Evolutionary conservation across 2,797 vertebrate species (phyloP), one percentile per base, ranked within the genome.

Genomic region (Anguilla anguilla): DNA sequence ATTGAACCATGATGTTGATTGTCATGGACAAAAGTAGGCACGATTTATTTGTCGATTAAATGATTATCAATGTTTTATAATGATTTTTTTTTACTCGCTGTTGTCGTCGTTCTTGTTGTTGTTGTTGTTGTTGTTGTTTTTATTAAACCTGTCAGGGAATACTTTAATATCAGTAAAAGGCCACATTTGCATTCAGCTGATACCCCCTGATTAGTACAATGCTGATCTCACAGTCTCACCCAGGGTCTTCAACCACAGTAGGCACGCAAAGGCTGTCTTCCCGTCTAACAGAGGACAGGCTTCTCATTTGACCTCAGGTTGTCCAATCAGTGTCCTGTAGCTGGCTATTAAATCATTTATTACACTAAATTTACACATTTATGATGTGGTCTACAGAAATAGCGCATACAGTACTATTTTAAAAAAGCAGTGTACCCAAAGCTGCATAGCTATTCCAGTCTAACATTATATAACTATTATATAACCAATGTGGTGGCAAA

Each of bases 1-100:
- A 87, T 89, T 88, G 74, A 88, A 74, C 88, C 91, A 89, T 92
- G 92, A 92, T 90, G 90, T 92, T 92, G 91, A 92, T 91, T 92
- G 89, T 94, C 92, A 91, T 92, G 91, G 92, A 90, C 39, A 82
- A 59, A 85, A 88, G 88, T 86, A 88, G 89, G 90, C 89, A 88
- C 77, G 87, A 90, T 64, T 85, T 89, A 28, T 89, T 89, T 86
- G 85, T 89, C 87, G 67, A 84, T 89, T 88, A 87, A 55, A 55
- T 72, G 69, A 86, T 55, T 79, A 77, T 77, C 69, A 53, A 35
- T 55, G 35, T 86, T 86, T 86, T 77, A 88, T 85, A 85, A 74
- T 87, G 53, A 13, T 83, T 51, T 87, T 43, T 88, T 91, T 57
- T 89, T 86, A 79, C 83, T 85, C 85, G 46, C 28, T 85, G 55